Evolutionary conservation across 2,888 invertebrate genomes (phyloP).

Genomic region (Morpho deidamia): DNA sequence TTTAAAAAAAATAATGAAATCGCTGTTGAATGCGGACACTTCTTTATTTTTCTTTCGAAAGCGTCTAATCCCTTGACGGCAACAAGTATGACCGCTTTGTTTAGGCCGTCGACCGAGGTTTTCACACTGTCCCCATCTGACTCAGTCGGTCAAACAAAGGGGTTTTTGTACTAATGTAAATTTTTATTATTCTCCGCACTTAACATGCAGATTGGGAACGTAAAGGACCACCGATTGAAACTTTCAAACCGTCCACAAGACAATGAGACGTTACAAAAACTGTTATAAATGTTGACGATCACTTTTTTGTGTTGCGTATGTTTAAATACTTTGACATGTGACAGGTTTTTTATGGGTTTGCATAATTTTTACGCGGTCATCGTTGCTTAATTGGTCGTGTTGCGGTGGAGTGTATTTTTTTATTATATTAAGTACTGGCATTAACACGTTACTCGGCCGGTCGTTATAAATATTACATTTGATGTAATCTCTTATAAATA

Average conservation of each 20-base stretch:
- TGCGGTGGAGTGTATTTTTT: neutral
- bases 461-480: no score
- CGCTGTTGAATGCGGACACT: no score
- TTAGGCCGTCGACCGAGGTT: constrained; percentile 60
- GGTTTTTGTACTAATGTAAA: constrained; percentile 67
- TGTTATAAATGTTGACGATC: constrained; percentile 43
- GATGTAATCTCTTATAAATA: no score
- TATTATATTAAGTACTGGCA: neutral
- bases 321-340: constrained; percentile 36
- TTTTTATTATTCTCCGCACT: constrained; percentile 56
- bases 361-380: constrained; percentile 24
- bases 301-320: constrained; percentile 20
- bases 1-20: no score
- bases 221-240: constrained; percentile 43
- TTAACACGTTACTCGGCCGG: no score
- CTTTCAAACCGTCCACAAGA: constrained; percentile 44
- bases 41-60: neutral
- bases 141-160: constrained; percentile 53
- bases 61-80: constrained; percentile 35
- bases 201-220: constrained; percentile 65
- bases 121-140: constrained; percentile 52
- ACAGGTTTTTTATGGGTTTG: constrained; percentile 25
- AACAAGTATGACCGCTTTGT: constrained; percentile 35
- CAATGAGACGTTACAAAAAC: constrained; percentile 38
- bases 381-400: constrained; percentile 16